These are phyloP conservation scores for Volucella bombylans DNA, from an alignment of 2,888 invertebrate genomes.

Conservation along the genomic window DNA sequence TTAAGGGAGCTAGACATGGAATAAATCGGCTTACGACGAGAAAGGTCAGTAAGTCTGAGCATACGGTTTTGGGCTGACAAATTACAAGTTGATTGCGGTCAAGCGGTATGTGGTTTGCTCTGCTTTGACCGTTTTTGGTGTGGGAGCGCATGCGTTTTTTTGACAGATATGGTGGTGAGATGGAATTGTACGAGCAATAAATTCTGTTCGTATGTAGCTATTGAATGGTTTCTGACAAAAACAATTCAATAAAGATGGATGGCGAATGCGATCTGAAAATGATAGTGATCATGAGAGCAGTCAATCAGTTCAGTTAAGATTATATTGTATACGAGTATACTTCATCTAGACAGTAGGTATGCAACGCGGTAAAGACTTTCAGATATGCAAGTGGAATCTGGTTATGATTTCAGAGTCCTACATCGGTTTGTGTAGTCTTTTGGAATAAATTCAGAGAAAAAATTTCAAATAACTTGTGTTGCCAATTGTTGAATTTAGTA, in stretches of 20 bases:
- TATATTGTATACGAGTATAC: not conserved
- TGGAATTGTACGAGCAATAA: conserved; percentile 56
- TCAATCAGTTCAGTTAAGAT: not conserved
- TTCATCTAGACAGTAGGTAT: conserved; percentile 20
- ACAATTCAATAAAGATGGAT: conserved; percentile 55
- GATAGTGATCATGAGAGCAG: conserved; percentile 3
- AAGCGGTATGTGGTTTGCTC: conserved; percentile 35
- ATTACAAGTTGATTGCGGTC: conserved; percentile 60
- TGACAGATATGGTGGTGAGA: conserved; percentile 56
- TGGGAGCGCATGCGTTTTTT: conserved; percentile 1
- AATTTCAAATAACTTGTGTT: too few relatives aligned
- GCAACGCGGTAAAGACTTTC: not conserved
- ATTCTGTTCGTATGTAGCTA: conserved; percentile 23
- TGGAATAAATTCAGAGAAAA: too few relatives aligned
- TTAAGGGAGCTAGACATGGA: conserved; percentile 56
- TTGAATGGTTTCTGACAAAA: conserved; percentile 5
- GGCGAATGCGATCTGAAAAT: conserved; percentile 22
- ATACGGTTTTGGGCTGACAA: conserved; percentile 59
- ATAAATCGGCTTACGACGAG: conserved; percentile 50
- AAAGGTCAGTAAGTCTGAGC: conserved; percentile 15
- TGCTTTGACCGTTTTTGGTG: conserved; percentile 21
- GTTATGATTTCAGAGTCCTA: too few relatives aligned
- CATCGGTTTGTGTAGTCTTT: too few relatives aligned
- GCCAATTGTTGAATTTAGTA: too few relatives aligned
- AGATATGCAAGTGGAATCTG: too few relatives aligned